A percentile compares a stretch with the other conserved stretches of the same genome.
Evolutionary conservation across 2,888 invertebrate species (phyloP).

Genomic region (Zygothrica quintamaculata): DNA sequence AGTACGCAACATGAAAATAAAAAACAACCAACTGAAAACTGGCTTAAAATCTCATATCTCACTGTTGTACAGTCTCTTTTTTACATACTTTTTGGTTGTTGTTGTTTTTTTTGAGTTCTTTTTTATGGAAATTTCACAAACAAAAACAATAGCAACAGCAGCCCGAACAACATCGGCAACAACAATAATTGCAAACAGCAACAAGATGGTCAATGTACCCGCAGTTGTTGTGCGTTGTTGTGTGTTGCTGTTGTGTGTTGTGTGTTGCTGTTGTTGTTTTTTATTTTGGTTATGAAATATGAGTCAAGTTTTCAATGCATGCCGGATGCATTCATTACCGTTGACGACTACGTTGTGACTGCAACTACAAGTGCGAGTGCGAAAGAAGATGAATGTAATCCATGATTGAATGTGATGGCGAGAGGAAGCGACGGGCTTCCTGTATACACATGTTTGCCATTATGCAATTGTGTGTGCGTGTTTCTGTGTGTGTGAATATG

Average conservation of each 20-base stretch:
- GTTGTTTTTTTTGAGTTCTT: background rate
- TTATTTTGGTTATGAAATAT: conserved; percentile 76
- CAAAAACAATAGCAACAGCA: conserved; percentile 25
- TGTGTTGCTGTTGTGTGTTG: background rate
- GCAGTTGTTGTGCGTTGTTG: conserved; percentile 28
- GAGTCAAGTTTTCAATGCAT: conserved; percentile 80
- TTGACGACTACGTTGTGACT: conserved; percentile 60
- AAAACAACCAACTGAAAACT: conserved; percentile 54
- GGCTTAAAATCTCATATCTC: conserved; percentile 66
- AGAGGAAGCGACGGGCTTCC: conserved; percentile 31
- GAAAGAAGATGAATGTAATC: background rate
- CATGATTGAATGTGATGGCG: conserved; percentile 7
- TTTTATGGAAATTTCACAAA: conserved; percentile 19
- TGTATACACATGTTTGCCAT: conserved; percentile 62
- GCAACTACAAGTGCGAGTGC: conserved; percentile 14
- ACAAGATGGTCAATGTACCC: conserved; percentile 78
- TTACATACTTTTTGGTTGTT: background rate
- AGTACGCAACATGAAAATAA: conserved; percentile 17
- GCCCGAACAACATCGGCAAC: no score
- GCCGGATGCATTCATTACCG: conserved; percentile 81
- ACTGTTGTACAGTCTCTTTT: conserved; percentile 20
- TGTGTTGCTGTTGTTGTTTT: conserved; percentile 23
- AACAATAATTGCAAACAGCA: conserved; percentile 51
- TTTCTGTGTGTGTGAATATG: conserved; percentile 8
- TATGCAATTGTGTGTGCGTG: conserved; percentile 35